Base-by-base conservation (phyloP, 2,888 invertebrate species). In the Drosophila suboccidentalis region DNA sequence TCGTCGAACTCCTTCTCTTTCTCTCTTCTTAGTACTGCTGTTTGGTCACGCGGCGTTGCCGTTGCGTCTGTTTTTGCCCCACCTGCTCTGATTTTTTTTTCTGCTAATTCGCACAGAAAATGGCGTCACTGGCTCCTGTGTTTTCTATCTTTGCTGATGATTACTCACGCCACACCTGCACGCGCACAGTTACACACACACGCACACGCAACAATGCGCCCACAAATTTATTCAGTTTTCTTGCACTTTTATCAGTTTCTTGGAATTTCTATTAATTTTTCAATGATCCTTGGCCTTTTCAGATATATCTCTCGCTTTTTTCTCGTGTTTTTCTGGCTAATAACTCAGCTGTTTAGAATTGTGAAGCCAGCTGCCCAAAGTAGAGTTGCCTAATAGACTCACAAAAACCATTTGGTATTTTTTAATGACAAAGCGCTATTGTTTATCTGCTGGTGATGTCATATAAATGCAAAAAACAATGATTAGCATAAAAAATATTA, bases 91-190 rank as follows among this genome's bases (percentile, higher is more conserved):
- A 65, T 77, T 77, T 77, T 76, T 76, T 65, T 74, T 64, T 66
- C 67, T 61, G 49, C 70, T 82, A 76, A 86, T 89, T 86, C 66
- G 86, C 82, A 82, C 85, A 80, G 82, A 85, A 89, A 89, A 87
- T 87, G 86, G 86, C 86, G 86, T 87, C 86, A 89, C 88, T 82
- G 73, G 63, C 82, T 70, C 76, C 76, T 78, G 74, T 69, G 64
- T 75, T 79, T 79, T 69, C 70, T 79, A 64, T 67, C 58, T 47
- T 73, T 39, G 55, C 51, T 47, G 32, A 3, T 44, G 69, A 74
- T 76, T 79, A 77, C 70, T 77, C 76, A 76, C 76, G 54, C 59
- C 55, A 38, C 60, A 39, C 41, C 62, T 39, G n/a, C 11, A 73
- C 67, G 6, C 49, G 13, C 32, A 41, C 60, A 41, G 29, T 43